A percentile compares a stretch with the other conserved stretches of the same genome.
Evolutionary conservation across 2,113 vertebrate genomes (phyloP).

Genomic region (Grantiella picta): DNA sequence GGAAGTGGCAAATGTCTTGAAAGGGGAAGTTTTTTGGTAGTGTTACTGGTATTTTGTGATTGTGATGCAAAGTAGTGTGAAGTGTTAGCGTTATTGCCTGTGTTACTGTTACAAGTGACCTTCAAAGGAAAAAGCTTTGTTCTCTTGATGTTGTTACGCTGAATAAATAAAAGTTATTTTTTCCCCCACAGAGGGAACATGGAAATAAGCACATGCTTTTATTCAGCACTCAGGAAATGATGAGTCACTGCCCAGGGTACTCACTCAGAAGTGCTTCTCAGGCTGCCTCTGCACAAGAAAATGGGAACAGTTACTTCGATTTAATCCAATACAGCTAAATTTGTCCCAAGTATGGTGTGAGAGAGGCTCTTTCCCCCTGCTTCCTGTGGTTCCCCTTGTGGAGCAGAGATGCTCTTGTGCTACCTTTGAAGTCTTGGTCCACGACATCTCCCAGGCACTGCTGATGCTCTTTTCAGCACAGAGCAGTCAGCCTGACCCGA

Average conservation of each 20-base stretch:
- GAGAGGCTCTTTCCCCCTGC: background rate
- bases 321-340: background rate
- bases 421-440: background rate
- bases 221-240: background rate
- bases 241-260: background rate
- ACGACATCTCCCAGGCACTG: background rate
- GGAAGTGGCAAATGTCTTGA: background rate
- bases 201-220: background rate
- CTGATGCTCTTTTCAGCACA: background rate
- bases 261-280: background rate
- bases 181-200: background rate
- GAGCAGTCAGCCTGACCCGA: background rate
- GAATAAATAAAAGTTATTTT: constrained; percentile 19
- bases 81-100: background rate
- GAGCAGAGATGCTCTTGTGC: background rate
- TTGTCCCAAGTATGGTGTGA: background rate
- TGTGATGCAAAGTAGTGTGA: background rate
- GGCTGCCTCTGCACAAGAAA: background rate
- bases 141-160: background rate
- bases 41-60: background rate
- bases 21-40: background rate
- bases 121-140: background rate
- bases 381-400: background rate
- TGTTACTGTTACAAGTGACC: background rate
- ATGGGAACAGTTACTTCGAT: background rate